These are phyloP conservation scores for Hyles euphorbiae DNA, from an alignment of 1,140 invertebrate genomes.

Conservation along the genomic window DNA sequence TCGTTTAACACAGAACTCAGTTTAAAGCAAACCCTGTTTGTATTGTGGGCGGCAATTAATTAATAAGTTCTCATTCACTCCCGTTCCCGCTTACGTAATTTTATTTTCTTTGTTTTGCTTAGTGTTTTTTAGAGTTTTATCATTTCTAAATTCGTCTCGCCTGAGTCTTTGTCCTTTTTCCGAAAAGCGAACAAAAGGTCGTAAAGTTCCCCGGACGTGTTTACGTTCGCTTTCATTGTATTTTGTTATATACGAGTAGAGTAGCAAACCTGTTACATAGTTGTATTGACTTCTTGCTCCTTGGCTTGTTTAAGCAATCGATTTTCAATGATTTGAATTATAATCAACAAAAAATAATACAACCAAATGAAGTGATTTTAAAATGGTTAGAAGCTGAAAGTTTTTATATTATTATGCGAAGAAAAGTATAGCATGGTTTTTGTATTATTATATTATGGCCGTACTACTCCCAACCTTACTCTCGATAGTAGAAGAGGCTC, in stretches of 20 bases:
- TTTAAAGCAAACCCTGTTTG: conserved; percentile 15
- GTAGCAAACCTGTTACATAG: neutral
- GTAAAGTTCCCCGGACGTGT: conserved; percentile 3
- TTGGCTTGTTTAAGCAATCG: neutral
- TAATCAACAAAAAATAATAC: too few relatives aligned
- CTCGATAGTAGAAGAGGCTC: too few relatives aligned
- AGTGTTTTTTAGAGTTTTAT: conserved; percentile 3
- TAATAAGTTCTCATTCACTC: conserved; percentile 18
- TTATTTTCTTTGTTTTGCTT: conserved; percentile 17
- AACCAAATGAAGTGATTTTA: too few relatives aligned
- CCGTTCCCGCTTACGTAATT: conserved; percentile 12
- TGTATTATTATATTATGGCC: too few relatives aligned
- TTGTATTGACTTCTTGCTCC: neutral
- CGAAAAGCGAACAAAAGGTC: conserved; percentile 2
- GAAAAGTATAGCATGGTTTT: too few relatives aligned
- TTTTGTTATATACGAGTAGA: too few relatives aligned
- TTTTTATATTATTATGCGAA: too few relatives aligned
- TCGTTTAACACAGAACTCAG: conserved; percentile 10
- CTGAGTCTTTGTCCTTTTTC: neutral
- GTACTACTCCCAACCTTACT: too few relatives aligned
- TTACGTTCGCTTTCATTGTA: conserved; percentile 5
- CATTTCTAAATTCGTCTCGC: conserved; percentile 1
- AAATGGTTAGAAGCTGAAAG: too few relatives aligned
- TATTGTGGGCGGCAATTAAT: conserved; percentile 15
- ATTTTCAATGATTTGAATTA: too few relatives aligned